These are phyloP conservation scores for Rhegmatorhina hoffmannsi DNA, from an alignment of 2,113 vertebrate genomes.

Conservation along the genomic window DNA sequence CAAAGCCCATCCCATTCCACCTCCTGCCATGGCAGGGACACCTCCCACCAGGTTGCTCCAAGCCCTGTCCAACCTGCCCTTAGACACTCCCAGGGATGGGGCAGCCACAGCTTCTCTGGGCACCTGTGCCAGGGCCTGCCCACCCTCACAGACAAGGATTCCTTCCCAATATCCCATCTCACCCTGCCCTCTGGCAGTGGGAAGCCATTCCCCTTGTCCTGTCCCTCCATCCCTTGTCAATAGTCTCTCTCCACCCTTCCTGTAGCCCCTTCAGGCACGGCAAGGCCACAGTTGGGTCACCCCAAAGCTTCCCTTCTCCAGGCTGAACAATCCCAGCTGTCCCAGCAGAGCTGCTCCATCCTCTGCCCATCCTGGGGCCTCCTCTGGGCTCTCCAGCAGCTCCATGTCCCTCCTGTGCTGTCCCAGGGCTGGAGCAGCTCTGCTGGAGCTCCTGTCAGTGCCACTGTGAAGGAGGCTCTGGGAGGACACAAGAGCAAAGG, in stretches of 20 bases:
- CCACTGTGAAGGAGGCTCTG: neutral
- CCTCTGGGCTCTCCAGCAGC: neutral
- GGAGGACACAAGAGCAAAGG: accelerated
- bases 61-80: accelerated
- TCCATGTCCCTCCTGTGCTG: neutral
- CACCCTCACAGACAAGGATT: neutral
- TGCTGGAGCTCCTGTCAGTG: neutral
- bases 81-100: neutral
- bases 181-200: accelerated
- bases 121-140: neutral
- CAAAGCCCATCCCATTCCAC: neutral
- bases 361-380: neutral
- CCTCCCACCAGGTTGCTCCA: accelerated
- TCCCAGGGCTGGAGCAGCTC: neutral
- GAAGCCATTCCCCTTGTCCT: neutral
- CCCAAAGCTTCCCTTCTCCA: neutral
- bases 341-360: neutral
- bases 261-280: neutral
- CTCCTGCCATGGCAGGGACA: neutral
- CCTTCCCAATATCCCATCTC: neutral
- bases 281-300: neutral
- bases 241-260: neutral
- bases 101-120: neutral
- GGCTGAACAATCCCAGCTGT: neutral
- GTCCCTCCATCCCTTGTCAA: neutral